phyloP scores from a whole-genome alignment of 2,888 invertebrate genomes.

The Tholera decimalis region DNA sequence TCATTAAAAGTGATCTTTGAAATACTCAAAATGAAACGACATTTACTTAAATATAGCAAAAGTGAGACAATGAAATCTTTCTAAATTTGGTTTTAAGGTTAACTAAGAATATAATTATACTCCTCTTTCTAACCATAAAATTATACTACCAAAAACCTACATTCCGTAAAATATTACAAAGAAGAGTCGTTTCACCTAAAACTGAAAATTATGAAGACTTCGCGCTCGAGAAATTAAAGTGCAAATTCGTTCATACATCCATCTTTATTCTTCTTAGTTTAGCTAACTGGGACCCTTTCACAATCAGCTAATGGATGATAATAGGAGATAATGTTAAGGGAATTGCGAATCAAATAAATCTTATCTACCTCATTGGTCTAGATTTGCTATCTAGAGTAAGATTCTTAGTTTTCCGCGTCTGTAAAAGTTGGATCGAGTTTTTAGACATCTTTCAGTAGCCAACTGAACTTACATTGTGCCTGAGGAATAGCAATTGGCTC shows the following conservation, averaged over 20 bases:
- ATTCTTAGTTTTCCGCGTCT: not conserved
- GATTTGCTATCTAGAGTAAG: slow-evolving; percentile 6
- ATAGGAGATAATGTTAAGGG: slow-evolving; percentile 27
- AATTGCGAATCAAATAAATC: slow-evolving; percentile 35
- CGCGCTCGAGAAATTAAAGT: slow-evolving; percentile 37
- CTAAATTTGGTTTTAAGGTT: not conserved
- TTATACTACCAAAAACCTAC: not conserved
- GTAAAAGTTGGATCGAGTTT: slow-evolving; percentile 6
- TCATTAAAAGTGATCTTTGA: not conserved
- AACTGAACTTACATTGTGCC: not conserved
- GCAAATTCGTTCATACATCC: slow-evolving; percentile 45
- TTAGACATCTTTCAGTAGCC: not conserved
- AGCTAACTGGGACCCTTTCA: slow-evolving; percentile 38
- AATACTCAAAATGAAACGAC: no score
- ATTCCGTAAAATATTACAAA: slow-evolving; percentile 16
- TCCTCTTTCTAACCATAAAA: slow-evolving; percentile 4
- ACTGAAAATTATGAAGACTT: slow-evolving; percentile 47
- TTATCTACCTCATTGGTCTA: slow-evolving; percentile 19
- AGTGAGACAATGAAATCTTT: not conserved
- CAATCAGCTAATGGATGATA: slow-evolving; percentile 50
- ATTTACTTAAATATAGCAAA: not conserved
- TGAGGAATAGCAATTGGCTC: not conserved
- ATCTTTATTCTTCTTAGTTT: slow-evolving; percentile 50
- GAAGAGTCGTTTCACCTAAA: slow-evolving; percentile 9
- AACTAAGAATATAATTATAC: not conserved